Evolutionary conservation across 2,113 vertebrate species (phyloP), one percentile per base, ranked within the genome.

Genomic region (Pachyramphus minor): DNA sequence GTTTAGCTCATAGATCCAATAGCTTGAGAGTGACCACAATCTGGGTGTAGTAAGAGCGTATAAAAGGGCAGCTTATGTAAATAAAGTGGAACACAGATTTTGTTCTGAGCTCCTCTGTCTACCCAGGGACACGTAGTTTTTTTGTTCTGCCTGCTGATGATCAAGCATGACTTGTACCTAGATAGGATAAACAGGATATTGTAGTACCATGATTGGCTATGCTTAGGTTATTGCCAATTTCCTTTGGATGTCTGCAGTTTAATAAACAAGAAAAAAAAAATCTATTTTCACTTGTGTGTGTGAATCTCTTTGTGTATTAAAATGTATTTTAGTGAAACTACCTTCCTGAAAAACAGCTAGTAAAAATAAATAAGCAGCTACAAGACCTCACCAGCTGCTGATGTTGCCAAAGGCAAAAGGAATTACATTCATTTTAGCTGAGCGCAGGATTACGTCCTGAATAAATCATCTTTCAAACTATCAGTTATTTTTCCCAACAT

Each of bases 131-230:
- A 60, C n/a, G 45, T 39, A 93, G 15, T 56, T 83, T 86, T 93
- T 75, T 83, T 77, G 6, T 95, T 96, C 68, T 95, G 71, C 75
- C 91, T 93, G 84, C 33, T 96, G 84, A 89, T 93, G 79, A 86
- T 91, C 67, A 72, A 91, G 27, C 45, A 82, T 72, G 59, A 62
- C 88, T 95, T 92, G 23, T 49, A 72, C 28, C 44, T 84, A 55
- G 52, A 27, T 83, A 64, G 58, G 81, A 87, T 66, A 88, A 96
- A 76, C 67, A 95, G 90, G 71, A 72, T 95, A 53, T 67, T 33
- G 11, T 93, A 72, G 73, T 93, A 79, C 33, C 0, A 0, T 35
- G 3, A 7, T 17, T 62, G 14, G 5, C 9, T 67, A 9, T 33
- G 17, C 5, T 64, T 63, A 44, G 10, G 33, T 79, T 55, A 14